phyloP scores from a whole-genome alignment of 2,888 invertebrate genomes.

The Hecatera dysodea region DNA sequence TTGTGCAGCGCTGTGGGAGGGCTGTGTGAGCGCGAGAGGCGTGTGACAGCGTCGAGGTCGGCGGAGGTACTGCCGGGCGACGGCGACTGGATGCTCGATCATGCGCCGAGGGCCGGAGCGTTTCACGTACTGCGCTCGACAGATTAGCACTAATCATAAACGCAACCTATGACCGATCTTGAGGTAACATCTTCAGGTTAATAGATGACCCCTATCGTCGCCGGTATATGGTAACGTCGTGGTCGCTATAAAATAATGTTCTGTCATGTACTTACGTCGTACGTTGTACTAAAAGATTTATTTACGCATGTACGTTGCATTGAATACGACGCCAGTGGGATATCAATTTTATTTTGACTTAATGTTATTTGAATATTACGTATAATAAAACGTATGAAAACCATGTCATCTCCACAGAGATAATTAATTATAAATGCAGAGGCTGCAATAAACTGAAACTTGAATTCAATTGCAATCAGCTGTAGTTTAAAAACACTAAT shows the following conservation, averaged over 20 bases:
- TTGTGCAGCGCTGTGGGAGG: constrained; percentile 59
- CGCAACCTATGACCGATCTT: constrained; percentile 66
- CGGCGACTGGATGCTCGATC: constrained; percentile 79
- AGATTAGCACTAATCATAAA: constrained; percentile 82
- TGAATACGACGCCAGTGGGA: not conserved
- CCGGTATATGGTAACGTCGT: too few species aligned
- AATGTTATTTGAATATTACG: not conserved
- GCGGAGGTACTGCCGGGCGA: constrained; percentile 79
- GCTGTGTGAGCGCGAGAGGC: constrained; percentile 60
- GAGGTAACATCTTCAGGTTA: constrained; percentile 61
- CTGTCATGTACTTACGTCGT: not conserved
- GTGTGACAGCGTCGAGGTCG: constrained; percentile 72
- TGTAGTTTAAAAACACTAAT: constrained; percentile 14
- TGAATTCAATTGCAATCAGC: not conserved
- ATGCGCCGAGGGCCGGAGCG: constrained; percentile 82
- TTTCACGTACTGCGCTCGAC: constrained; percentile 68
- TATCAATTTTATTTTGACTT: not conserved
- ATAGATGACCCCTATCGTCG: constrained; percentile 53
- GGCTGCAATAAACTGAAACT: not conserved
- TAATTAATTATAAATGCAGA: not conserved
- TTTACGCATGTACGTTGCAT: not conserved
- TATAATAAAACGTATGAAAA: too few species aligned
- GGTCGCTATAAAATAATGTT: constrained; percentile 19
- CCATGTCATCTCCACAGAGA: not conserved
- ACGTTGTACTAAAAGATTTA: not conserved